These are phyloP conservation scores for Toxotes chatareus DNA, from an alignment of 2,113 vertebrate species.

Conservation along the genomic window DNA sequence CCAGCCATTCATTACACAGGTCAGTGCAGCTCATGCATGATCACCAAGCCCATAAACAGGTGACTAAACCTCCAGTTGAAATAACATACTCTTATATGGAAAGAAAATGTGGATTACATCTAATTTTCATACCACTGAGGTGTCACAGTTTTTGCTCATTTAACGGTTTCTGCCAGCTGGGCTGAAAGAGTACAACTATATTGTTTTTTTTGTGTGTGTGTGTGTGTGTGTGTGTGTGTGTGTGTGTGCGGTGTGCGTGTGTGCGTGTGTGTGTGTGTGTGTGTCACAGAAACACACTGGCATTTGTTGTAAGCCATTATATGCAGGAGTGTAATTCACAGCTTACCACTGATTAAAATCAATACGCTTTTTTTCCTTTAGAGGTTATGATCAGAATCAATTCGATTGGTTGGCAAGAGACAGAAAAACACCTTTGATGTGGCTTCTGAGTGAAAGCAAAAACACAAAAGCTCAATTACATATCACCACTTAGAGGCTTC, in stretches of 20 bases:
- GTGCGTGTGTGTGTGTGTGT: constrained; percentile 12
- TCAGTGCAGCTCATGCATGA: constrained; percentile 33
- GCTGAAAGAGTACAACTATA: constrained; percentile 52
- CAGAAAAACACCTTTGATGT: constrained; percentile 66
- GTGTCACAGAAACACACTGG: constrained; percentile 47
- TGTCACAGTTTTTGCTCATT: constrained; percentile 79
- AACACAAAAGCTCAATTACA: constrained; percentile 54
- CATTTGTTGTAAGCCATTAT: constrained; percentile 42
- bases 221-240: too few relatives aligned
- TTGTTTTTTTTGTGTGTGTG: constrained; percentile 4
- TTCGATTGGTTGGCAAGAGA: not conserved
- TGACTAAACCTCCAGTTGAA: constrained; percentile 42
- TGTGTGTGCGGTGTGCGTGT: too few relatives aligned
- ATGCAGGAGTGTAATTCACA: constrained; percentile 48
- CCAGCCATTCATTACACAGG: constrained; percentile 33
- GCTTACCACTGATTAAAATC: constrained; percentile 44
- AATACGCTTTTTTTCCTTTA: constrained; percentile 18
- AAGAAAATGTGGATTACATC: constrained; percentile 61
- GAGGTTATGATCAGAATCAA: constrained; percentile 32
- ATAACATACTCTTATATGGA: constrained; percentile 53
- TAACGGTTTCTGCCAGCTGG: constrained; percentile 73
- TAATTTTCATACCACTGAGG: constrained; percentile 68
- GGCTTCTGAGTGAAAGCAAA: constrained; percentile 64
- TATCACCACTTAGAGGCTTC: constrained; percentile 45
- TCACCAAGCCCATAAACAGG: constrained; percentile 58